Percentiles rank a stretch among this genome's conserved stretches.
phyloP scores from a whole-genome alignment of 2,888 invertebrate species.

The Apocheima hispidaria region DNA sequence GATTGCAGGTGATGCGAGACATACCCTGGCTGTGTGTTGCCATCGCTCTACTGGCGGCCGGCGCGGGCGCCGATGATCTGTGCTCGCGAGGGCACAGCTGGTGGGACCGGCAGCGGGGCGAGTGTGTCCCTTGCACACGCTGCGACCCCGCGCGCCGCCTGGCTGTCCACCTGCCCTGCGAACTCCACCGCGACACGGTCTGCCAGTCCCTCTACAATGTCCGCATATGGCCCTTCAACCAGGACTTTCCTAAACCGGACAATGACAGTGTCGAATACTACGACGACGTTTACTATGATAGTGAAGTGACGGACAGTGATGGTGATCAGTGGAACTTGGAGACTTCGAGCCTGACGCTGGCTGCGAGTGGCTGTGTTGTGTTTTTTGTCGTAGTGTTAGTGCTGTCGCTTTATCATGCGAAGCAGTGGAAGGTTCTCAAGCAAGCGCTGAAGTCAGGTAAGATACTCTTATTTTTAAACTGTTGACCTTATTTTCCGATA shows the following conservation, averaged over 20 bases:
- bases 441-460: conserved; percentile 91
- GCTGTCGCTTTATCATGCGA: conserved; percentile 91
- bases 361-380: conserved; percentile 91
- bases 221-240: conserved; percentile 86
- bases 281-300: conserved; percentile 75
- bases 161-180: conserved; percentile 90
- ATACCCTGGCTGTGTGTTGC: conserved; percentile 74
- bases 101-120: conserved; percentile 88
- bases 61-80: conserved; percentile 63
- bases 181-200: conserved; percentile 90
- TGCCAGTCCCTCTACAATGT: conserved; percentile 90
- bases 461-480: neutral
- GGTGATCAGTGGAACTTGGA: conserved; percentile 90
- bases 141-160: conserved; percentile 86
- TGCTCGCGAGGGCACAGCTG: conserved; percentile 88
- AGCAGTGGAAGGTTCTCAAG: conserved; percentile 92
- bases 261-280: conserved; percentile 77
- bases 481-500: neutral
- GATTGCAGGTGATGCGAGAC: conserved; percentile 79
- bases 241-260: conserved; percentile 59
- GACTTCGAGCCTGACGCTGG: conserved; percentile 89
- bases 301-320: conserved; percentile 71
- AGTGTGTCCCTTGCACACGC: conserved; percentile 90
- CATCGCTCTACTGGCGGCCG: conserved; percentile 74
- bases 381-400: conserved; percentile 92